phyloP scores from a whole-genome alignment of 2,888 invertebrate genomes.

The Cantharis rustica region DNA sequence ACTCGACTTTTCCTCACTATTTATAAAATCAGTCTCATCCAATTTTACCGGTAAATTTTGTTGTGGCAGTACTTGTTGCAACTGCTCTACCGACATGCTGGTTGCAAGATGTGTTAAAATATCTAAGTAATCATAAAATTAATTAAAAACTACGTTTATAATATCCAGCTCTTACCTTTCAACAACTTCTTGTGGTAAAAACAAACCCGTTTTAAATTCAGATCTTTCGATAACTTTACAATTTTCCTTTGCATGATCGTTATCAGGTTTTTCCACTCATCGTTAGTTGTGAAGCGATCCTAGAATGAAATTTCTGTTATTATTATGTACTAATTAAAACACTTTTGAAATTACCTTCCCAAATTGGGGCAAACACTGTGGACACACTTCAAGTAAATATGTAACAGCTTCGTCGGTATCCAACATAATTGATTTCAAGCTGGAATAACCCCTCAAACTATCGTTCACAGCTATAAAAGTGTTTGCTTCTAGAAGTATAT shows the following conservation, averaged over 20 bases:
- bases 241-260: conserved; percentile 53
- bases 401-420: conserved; percentile 59
- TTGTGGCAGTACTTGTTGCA: conserved; percentile 56
- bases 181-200: conserved; percentile 52
- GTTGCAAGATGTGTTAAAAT: conserved; percentile 56
- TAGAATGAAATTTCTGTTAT: conserved; percentile 35
- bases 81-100: conserved; percentile 54
- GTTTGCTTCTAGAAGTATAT: conserved; percentile 64
- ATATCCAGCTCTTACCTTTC: conserved; percentile 44
- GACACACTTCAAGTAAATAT: conserved; percentile 64
- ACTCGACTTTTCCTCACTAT: not conserved
- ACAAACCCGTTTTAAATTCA: conserved; percentile 47
- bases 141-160: conserved; percentile 9
- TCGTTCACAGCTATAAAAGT: conserved; percentile 64
- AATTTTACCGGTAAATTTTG: conserved; percentile 44
- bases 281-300: conserved; percentile 54
- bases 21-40: not conserved
- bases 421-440: conserved; percentile 59
- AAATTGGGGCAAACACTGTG: conserved; percentile 66
- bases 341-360: conserved; percentile 61
- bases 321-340: not conserved
- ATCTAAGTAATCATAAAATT: conserved; percentile 48
- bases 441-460: conserved; percentile 59
- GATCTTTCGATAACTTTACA: conserved; percentile 46
- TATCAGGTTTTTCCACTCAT: conserved; percentile 57